A percentile compares a stretch with the other conserved stretches of the same genome.
Conservation (phyloP, 2,113 vertebrate species). For the Odocoileus virginianus region DNA sequence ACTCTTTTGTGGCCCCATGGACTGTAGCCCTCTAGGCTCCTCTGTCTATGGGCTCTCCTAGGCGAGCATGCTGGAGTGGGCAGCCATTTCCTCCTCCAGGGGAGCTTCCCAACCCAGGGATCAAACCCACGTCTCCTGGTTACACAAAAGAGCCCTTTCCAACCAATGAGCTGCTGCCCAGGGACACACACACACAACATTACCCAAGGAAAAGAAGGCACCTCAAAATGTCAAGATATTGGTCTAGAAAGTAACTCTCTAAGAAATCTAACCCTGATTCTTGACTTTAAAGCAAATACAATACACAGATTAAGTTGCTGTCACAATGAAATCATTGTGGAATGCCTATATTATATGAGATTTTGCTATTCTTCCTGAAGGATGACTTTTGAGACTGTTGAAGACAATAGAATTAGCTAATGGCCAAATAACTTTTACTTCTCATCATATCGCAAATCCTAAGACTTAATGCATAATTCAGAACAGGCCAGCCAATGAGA, state of each 20-base stretch:
- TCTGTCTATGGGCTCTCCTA: neutral
- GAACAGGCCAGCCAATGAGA: neutral
- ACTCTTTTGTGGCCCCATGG: neutral
- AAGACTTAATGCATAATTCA: neutral
- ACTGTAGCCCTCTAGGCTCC: neutral
- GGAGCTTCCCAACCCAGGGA: neutral
- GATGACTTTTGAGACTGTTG: neutral
- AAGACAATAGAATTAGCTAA: neutral
- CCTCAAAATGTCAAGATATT: neutral
- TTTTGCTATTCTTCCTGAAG: neutral
- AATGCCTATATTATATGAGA: neutral
- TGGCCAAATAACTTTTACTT: neutral
- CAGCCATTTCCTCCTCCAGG: neutral
- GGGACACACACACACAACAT: neutral
- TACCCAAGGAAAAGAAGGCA: neutral
- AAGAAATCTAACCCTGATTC: neutral
- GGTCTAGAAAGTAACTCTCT: neutral
- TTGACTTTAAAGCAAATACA: neutral
- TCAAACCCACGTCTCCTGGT: neutral
- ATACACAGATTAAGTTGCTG: fast-evolving
- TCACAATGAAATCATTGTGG: neutral
- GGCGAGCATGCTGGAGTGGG: neutral
- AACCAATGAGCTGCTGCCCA: neutral
- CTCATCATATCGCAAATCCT: neutral
- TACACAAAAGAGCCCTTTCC: too few species aligned